Percentiles rank a stretch among this genome's conserved stretches.
phyloP scores from a whole-genome alignment of 1,140 invertebrate genomes.

The Procambarus virginalis region DNA sequence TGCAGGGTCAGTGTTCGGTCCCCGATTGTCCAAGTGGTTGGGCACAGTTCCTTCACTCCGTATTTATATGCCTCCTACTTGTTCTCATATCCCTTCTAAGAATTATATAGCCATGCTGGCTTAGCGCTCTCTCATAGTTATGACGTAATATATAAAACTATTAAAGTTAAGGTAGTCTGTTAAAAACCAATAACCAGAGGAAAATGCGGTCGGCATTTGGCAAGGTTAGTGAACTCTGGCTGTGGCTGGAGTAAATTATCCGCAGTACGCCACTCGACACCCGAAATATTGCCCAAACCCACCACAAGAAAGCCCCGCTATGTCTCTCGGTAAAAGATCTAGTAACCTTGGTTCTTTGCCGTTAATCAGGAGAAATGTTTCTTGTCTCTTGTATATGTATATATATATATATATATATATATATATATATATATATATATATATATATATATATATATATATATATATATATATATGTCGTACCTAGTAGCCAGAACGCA shows the following conservation, averaged over 20 bases:
- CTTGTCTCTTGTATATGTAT: background rate
- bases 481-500: too few relatives aligned
- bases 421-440: conserved; percentile 5
- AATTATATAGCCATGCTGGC: too few relatives aligned
- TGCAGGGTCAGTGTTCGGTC: too few relatives aligned
- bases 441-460: conserved; percentile 5
- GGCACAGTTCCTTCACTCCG: too few relatives aligned
- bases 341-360: background rate
- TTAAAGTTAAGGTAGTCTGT: too few relatives aligned
- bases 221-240: background rate
- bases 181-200: too few relatives aligned
- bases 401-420: conserved; percentile 5
- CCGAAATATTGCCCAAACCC: background rate
- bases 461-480: conserved; percentile 5
- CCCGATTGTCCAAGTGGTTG: too few relatives aligned
- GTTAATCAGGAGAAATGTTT: background rate
- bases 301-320: background rate
- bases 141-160: too few relatives aligned
- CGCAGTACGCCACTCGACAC: background rate
- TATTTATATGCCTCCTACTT: too few relatives aligned
- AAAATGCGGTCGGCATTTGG: background rate
- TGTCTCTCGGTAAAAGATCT: background rate
- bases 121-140: too few relatives aligned
- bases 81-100: too few relatives aligned
- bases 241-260: background rate